Percentiles rank a stretch among this genome's conserved stretches.
phyloP scores from a whole-genome alignment of 2,113 vertebrate species.

The Caranx ignobilis region DNA sequence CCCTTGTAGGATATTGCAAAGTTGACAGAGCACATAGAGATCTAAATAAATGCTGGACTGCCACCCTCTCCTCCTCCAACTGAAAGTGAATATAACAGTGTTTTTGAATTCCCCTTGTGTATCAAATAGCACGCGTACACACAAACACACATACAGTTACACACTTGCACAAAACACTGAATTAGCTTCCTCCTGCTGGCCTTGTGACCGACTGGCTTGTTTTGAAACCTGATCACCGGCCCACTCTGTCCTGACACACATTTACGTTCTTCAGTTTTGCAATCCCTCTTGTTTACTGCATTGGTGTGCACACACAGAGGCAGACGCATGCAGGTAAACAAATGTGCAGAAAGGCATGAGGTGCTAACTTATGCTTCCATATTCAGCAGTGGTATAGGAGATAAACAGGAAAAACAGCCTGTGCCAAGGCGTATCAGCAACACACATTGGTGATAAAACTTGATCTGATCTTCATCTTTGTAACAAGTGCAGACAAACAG shows the following conservation, averaged over 20 bases:
- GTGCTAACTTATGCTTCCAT: background rate
- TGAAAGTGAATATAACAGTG: constrained; percentile 26
- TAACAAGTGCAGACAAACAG: background rate
- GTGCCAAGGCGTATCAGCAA: background rate
- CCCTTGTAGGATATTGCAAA: background rate
- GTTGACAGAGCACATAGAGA: background rate
- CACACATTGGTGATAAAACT: background rate
- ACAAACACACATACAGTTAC: constrained; percentile 8
- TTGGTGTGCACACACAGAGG: background rate
- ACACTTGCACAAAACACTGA: background rate
- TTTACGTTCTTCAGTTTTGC: constrained; percentile 54
- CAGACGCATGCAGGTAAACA: constrained; percentile 27
- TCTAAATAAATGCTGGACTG: background rate
- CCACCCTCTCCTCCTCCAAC: background rate
- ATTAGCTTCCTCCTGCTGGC: background rate
- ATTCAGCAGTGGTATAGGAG: background rate
- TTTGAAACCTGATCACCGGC: constrained; percentile 71
- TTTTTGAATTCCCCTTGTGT: constrained; percentile 20
- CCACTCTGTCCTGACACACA: constrained; percentile 40
- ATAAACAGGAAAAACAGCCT: background rate
- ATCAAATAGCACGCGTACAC: constrained; percentile 21
- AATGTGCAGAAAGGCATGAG: background rate
- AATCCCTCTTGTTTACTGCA: constrained; percentile 64
- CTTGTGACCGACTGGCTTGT: constrained; percentile 64
- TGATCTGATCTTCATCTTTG: background rate